A percentile compares a stretch with the other conserved stretches of the same genome.
Evolutionary conservation across 2,113 vertebrate genomes (phyloP).

Genomic region (Percina caprodes): DNA sequence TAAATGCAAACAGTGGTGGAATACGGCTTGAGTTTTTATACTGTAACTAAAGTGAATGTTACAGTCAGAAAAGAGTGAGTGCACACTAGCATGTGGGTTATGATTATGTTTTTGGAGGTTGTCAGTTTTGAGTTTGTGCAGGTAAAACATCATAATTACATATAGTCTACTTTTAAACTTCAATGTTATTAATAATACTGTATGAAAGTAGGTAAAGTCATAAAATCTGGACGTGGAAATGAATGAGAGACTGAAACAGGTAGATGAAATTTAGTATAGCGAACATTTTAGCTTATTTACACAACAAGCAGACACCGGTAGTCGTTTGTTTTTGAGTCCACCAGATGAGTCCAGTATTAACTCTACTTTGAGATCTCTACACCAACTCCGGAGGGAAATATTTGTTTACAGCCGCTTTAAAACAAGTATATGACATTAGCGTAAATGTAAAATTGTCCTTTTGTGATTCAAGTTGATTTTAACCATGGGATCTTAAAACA

Average conservation of each 20-base stretch:
- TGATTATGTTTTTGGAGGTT: neutral
- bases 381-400: neutral
- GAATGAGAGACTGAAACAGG: neutral
- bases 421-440: neutral
- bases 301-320: neutral
- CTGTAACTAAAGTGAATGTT: conserved; percentile 14
- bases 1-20: conserved; percentile 16
- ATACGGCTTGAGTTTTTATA: neutral
- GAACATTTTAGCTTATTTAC: neutral
- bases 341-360: neutral
- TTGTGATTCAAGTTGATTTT: neutral
- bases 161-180: no score
- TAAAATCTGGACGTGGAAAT: neutral
- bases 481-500: no score
- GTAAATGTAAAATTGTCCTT: neutral
- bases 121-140: neutral
- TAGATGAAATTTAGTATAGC: neutral
- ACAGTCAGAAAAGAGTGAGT: neutral
- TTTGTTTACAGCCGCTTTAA: neutral
- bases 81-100: neutral
- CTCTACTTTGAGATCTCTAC: neutral
- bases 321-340: neutral
- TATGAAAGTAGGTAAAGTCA: neutral
- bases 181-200: no score
- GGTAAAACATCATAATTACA: neutral